Conservation (phyloP, 2,888 invertebrate species). For the Antheraea assamensis region DNA sequence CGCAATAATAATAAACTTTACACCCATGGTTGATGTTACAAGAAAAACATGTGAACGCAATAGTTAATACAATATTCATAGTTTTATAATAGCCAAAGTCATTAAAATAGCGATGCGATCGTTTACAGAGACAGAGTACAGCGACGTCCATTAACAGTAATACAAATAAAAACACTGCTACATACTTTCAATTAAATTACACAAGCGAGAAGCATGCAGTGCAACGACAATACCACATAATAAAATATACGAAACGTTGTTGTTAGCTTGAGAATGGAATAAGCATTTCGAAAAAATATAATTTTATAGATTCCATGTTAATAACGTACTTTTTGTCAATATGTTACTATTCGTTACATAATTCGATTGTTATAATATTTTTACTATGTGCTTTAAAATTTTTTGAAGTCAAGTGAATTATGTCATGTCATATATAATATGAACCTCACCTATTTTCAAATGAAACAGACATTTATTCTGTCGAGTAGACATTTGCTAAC, state of each 20-base stretch:
- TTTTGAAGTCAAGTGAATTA: background rate
- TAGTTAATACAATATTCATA: conserved; percentile 3
- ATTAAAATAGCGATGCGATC: background rate
- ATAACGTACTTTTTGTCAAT: background rate
- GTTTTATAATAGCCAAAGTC: background rate
- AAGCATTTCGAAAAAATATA: background rate
- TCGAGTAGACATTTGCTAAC: background rate
- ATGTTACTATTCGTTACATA: background rate
- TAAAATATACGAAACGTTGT: too few species aligned
- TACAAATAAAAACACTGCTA: background rate
- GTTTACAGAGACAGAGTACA: background rate
- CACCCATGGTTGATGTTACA: background rate
- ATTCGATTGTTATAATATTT: background rate
- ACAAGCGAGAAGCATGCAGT: background rate
- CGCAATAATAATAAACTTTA: background rate
- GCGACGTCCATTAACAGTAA: background rate
- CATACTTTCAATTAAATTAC: conserved; percentile 4
- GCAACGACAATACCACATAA: too few species aligned
- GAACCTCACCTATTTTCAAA: background rate
- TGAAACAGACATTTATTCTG: background rate
- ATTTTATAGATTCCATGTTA: background rate
- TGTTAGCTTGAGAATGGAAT: background rate
- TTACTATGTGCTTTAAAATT: background rate
- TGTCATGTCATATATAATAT: background rate
- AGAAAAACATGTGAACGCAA: background rate